phyloP scores from a whole-genome alignment of 92 coral and sea anemone genomes.

The Isaurus tuberculatus region DNA sequence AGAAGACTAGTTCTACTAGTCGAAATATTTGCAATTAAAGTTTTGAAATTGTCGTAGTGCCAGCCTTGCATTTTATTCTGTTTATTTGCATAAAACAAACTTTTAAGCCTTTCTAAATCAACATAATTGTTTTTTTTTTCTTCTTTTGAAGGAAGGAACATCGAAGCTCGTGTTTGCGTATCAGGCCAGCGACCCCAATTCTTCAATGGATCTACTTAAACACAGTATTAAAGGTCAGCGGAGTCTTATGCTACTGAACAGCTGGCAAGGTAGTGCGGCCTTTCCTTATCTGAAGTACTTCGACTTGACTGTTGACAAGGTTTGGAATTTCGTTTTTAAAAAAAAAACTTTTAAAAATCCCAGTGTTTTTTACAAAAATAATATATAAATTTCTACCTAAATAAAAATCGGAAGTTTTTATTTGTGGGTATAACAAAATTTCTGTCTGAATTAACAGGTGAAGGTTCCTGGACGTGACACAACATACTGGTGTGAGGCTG shows the following conservation, averaged over 20 bases:
- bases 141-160: conserved; percentile 52
- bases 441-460: not conserved
- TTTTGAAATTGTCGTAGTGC: no score
- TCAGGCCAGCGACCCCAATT: conserved; percentile 50
- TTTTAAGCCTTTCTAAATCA: not conserved
- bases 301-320: conserved; percentile 42
- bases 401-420: not conserved
- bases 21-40: no score
- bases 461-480: conserved; percentile 23
- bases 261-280: conserved; percentile 23
- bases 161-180: conserved; percentile 63
- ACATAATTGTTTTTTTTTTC: not conserved
- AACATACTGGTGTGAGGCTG: conserved; percentile 47
- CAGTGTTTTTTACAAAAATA: not conserved
- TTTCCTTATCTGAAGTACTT: conserved; percentile 54
- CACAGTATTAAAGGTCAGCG: conserved; percentile 58
- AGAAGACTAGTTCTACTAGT: no score
- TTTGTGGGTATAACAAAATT: not conserved
- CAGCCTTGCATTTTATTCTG: no score
- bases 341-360: not conserved
- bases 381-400: no score
- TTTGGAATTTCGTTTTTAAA: not conserved
- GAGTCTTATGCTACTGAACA: conserved; percentile 54
- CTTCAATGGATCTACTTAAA: conserved; percentile 41
- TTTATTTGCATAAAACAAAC: no score